Evolutionary conservation across 1,140 invertebrate genomes (phyloP), one percentile per base, ranked within the genome.

Genomic region (Ips typographus): DNA sequence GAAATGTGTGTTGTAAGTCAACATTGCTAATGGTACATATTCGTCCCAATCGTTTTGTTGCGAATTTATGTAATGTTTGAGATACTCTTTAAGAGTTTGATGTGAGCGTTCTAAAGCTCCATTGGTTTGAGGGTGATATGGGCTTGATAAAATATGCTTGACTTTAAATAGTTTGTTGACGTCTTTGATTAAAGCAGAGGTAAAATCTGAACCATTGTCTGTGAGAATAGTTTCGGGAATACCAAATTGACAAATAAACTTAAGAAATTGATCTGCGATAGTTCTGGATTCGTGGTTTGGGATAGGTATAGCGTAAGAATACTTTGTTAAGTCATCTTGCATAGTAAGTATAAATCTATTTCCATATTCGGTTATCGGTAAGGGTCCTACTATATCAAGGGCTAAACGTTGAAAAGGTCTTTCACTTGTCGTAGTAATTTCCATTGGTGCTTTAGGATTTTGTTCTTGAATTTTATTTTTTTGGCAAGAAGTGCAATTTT

Each of bases 301-400:
- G 3, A 77, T 68, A 4, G 78, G 53, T 38, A 72, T 57, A 0
- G 77, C 78, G 43, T 68, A 60, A 8, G 72, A 73, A 66, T 71
- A 79, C 70, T 80, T 78, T 0, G 76, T 79, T 7, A 79, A 44
- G 60, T 78, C 75, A 58, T 80, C 79, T 71, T 80, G 78, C 6
- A 77, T 22, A 3, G 78, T 80, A 2, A 79, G 39, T 22, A 79
- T 74, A 58, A 64, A 80, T 66, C 43, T 68, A 43, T 75, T 73
- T 7, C 71, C 72, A 2, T 56, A 65, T 62, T 67, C 71, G 2
- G 74, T 74, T 22, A 73, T 40, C 4, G 75, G 64, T 58, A 80
- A 60, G 22, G 77, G 78, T 39, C 78, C 77, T 40, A 79, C 76
- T 7, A 78, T 76, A 66, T 78, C 76, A 2, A 78, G 47, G 51